These are phyloP conservation scores for Drosophila longiperda DNA, from an alignment of 2,888 invertebrate genomes.

Conservation along the genomic window DNA sequence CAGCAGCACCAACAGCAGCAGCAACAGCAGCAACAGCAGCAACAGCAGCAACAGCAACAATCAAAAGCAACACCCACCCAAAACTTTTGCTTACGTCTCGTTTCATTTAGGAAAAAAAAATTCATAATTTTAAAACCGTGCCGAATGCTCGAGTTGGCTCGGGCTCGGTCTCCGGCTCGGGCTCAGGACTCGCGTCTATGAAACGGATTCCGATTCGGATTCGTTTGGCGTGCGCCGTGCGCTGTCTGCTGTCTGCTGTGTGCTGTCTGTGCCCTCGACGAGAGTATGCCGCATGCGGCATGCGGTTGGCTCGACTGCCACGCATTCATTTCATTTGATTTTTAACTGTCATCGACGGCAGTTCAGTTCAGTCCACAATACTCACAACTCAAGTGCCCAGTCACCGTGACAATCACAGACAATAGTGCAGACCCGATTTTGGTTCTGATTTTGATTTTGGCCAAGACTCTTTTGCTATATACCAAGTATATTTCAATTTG, in stretches of 20 bases:
- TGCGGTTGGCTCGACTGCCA: slow-evolving; percentile 29
- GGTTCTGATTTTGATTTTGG: slow-evolving; percentile 3
- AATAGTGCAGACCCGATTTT: background rate
- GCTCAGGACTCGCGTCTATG: slow-evolving; percentile 33
- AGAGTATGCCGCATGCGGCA: slow-evolving; percentile 38
- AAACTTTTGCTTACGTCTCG: slow-evolving; percentile 56
- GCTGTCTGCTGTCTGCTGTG: slow-evolving; percentile 27
- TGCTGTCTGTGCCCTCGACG: slow-evolving; percentile 12
- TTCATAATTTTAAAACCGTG: slow-evolving; percentile 78
- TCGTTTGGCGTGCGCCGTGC: slow-evolving; percentile 33
- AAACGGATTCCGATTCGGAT: slow-evolving; percentile 30
- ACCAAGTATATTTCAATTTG: background rate
- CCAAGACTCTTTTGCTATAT: background rate
- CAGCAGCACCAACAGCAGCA: slow-evolving; percentile 20
- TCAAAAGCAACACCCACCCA: slow-evolving; percentile 38
- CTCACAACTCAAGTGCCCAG: slow-evolving; percentile 10
- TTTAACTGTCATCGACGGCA: slow-evolving; percentile 84
- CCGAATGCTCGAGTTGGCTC: slow-evolving; percentile 50
- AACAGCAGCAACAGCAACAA: slow-evolving; percentile 19
- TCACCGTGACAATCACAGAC: slow-evolving; percentile 9
- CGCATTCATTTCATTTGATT: slow-evolving; percentile 84
- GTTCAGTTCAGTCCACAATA: slow-evolving; percentile 54
- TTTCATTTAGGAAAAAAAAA: slow-evolving; percentile 66
- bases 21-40: slow-evolving; percentile 11
- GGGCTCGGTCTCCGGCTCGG: slow-evolving; percentile 19